Evolutionary conservation across 2,888 invertebrate species (phyloP), one percentile per base, ranked within the genome.

Genomic region (Drosophila merina): DNA sequence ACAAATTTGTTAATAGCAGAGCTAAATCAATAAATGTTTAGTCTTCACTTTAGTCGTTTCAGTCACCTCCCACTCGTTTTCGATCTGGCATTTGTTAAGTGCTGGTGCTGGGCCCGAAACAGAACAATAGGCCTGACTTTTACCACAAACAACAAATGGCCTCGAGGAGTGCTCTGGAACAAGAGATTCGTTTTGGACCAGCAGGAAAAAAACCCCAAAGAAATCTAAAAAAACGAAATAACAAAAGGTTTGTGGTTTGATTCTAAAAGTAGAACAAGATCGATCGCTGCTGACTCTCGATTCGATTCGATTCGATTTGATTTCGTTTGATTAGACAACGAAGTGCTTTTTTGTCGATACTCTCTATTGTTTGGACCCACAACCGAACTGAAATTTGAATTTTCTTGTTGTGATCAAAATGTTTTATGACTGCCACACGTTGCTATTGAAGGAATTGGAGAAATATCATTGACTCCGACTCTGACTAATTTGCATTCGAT

Each of bases 221-320:
- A 57, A 38, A 67, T 52, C 42, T 14, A 31, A 26, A n/a, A 50
- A 51, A 51, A 25, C 45, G 20, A 20, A 47, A 69, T 30, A 12
- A 79, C 77, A 79, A 73, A 69, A 67, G 79, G 49, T 26, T 9
- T 42, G n/a, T 7, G 14, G 8, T 20, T 50, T 30, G 57, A 38
- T 12, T 54, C 36, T 5, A 45, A 72, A 79, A 77, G 60, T 77
- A 77, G 74, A 79, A 77, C 74, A 80, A 77, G 80, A 77, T 79
- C 77, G 80, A 77, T 77, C 49, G 36, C 28, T 49, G 45, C 31
- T 51, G 45, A 48, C 51, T 40, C 57, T 52, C 42, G 58, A 66
- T 73, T 56, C 42, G 38, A 45, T 67, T 40, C 42, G 60, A 64
- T 73, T 56, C 42, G 28, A 45, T 67, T 52, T 47, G 62, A 64